phyloP scores from a whole-genome alignment of 1,140 invertebrate species.

The Megalonaias nervosa region DNA sequence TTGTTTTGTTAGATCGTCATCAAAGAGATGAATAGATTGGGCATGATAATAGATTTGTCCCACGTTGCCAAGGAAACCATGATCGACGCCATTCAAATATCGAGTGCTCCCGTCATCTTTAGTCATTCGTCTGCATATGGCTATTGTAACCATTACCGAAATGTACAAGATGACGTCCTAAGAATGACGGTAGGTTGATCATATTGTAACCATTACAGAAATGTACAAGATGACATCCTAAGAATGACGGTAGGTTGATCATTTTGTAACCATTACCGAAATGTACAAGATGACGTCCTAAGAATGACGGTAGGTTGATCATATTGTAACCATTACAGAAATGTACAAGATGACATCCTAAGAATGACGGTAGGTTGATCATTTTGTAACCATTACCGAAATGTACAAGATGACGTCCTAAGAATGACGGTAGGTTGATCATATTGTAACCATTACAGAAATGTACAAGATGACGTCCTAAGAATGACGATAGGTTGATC shows the following conservation, averaged over 20 bases:
- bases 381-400: constrained; percentile 88
- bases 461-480: constrained; percentile 86
- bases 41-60: constrained; percentile 89
- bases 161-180: constrained; percentile 86
- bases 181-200: constrained; percentile 78
- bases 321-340: constrained; percentile 88
- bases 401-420: constrained; percentile 86
- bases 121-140: constrained; percentile 88
- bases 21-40: constrained; percentile 78
- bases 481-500: constrained; percentile 81
- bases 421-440: constrained; percentile 81
- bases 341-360: constrained; percentile 86
- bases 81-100: constrained; percentile 82
- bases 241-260: constrained; percentile 81
- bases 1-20: constrained; percentile 67
- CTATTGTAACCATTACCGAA: constrained; percentile 87
- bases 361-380: constrained; percentile 81
- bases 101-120: constrained; percentile 90
- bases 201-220: constrained; percentile 87
- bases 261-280: constrained; percentile 88
- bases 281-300: constrained; percentile 86
- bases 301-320: constrained; percentile 81
- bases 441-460: constrained; percentile 88
- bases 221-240: constrained; percentile 86
- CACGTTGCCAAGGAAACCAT: constrained; percentile 82